Conservation (phyloP, 2,888 invertebrate species). For the Drosophila gaucha region DNA sequence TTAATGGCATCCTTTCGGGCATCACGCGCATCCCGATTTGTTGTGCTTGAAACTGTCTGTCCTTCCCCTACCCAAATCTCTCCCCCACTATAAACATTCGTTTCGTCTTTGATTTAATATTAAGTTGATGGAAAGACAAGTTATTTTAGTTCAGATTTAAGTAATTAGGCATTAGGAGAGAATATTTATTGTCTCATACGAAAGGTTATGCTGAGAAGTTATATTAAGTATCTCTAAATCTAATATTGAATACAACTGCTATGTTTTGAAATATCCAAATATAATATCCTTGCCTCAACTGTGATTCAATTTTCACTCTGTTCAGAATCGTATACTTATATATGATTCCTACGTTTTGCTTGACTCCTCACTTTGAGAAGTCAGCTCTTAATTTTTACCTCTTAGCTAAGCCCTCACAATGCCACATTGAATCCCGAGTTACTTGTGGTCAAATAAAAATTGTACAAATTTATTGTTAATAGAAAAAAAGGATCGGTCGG, state of each 20-base stretch:
- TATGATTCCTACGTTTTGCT: too few relatives aligned
- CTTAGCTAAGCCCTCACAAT: background rate
- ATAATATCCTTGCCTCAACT: too few relatives aligned
- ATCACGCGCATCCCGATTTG: conserved; percentile 68
- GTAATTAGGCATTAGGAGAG: conserved; percentile 34
- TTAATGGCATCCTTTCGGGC: conserved; percentile 71
- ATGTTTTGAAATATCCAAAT: too few relatives aligned
- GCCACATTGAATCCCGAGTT: conserved; percentile 30
- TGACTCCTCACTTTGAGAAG: background rate
- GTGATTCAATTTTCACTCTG: too few relatives aligned
- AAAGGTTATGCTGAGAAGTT: too few relatives aligned
- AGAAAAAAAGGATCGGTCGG: conserved; percentile 73
- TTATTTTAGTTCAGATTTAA: conserved; percentile 17
- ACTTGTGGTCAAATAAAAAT: conserved; percentile 60
- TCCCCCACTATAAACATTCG: conserved; percentile 1
- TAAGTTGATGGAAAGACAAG: conserved; percentile 31
- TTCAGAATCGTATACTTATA: background rate
- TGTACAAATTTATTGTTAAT: conserved; percentile 82
- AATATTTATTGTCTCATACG: background rate
- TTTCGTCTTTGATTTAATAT: conserved; percentile 37
- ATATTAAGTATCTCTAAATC: too few relatives aligned
- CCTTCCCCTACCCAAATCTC: background rate
- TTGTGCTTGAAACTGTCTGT: conserved; percentile 23
- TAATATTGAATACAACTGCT: too few relatives aligned
- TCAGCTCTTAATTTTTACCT: background rate